A percentile compares a stretch with the other conserved stretches of the same genome.
Evolutionary conservation across 2,113 vertebrate genomes (phyloP).

Genomic region (Enhydra lutris): DNA sequence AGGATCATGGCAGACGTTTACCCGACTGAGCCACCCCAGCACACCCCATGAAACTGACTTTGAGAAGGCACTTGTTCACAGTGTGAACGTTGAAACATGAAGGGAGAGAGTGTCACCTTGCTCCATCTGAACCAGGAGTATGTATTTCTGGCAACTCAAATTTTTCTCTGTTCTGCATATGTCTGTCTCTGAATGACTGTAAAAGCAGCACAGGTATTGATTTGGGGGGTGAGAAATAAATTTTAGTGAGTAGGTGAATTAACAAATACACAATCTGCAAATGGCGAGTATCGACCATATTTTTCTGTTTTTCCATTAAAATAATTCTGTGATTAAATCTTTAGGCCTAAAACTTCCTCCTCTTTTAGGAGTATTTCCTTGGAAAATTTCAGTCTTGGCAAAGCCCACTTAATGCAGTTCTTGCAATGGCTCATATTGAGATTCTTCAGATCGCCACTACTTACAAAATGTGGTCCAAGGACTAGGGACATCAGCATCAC

Average conservation of each 20-base stretch:
- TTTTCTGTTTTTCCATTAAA: neutral
- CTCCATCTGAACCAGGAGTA: neutral
- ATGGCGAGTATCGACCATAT: neutral
- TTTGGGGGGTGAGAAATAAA: neutral
- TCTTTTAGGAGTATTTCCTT: neutral
- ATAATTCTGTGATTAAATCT: neutral
- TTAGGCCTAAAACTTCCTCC: neutral
- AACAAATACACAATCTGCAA: neutral
- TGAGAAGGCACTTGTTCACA: neutral
- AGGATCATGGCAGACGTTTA: too few species aligned
- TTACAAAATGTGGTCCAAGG: neutral
- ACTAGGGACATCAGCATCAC: neutral
- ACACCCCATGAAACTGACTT: neutral
- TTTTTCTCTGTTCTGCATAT: neutral
- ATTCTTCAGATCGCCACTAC: neutral
- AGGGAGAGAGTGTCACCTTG: neutral
- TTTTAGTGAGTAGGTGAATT: conserved; percentile 5
- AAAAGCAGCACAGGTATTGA: neutral
- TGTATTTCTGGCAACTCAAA: neutral
- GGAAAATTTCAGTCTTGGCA: neutral
- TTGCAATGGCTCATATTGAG: neutral
- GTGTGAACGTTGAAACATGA: neutral
- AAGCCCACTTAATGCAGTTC: neutral
- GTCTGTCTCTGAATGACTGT: neutral
- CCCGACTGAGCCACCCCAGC: neutral